These are phyloP conservation scores for Leptatherina wallacei DNA, from an alignment of 2,797 vertebrate genomes.

Conservation along the genomic window DNA sequence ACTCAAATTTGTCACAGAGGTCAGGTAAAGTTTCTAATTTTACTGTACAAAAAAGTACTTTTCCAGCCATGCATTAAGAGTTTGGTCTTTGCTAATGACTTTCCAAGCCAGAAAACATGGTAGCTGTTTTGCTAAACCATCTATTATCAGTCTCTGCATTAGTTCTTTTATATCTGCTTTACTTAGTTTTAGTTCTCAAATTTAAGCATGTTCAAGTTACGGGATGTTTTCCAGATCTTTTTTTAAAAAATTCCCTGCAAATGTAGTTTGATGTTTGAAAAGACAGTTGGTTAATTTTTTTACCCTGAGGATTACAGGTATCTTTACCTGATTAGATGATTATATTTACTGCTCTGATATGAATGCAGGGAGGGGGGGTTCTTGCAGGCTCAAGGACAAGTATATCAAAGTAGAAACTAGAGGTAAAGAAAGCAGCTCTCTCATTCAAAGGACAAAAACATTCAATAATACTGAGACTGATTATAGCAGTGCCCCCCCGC, in stretches of 20 bases:
- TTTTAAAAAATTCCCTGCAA: not conserved
- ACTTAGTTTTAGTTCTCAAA: not conserved
- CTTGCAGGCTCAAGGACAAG: no score
- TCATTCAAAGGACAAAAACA: no score
- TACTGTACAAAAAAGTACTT: not conserved
- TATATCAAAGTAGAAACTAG: no score
- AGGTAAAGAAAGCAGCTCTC: no score
- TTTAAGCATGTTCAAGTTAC: not conserved
- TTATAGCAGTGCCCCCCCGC: no score
- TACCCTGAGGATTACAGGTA: no score
- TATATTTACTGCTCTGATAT: no score
- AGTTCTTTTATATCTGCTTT: not conserved
- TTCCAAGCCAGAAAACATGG: not conserved
- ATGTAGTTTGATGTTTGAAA: not conserved
- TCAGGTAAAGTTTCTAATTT: not conserved
- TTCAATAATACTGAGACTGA: no score
- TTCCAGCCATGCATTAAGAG: not conserved
- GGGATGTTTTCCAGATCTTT: conserved; percentile 1
- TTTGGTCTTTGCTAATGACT: conserved; percentile 13
- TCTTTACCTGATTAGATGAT: no score
- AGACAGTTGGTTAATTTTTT: not conserved
- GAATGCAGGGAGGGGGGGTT: no score
- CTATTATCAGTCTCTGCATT: not conserved
- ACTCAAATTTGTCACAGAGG: not conserved
- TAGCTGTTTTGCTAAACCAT: not conserved